Evolutionary conservation across 2,113 vertebrate species (phyloP).

Genomic region (Neotoma lepida): DNA sequence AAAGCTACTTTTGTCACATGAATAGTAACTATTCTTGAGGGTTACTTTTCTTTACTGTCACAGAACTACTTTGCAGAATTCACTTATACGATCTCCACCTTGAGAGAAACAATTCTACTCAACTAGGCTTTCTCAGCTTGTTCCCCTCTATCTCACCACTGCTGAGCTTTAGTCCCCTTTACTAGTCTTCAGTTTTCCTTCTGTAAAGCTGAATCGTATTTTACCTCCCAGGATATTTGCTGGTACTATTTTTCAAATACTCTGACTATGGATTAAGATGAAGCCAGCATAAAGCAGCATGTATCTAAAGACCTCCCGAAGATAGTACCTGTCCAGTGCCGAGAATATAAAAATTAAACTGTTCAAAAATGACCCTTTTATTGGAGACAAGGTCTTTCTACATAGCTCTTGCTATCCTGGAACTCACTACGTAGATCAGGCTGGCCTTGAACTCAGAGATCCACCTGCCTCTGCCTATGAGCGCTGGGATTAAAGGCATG

Average conservation of each 20-base stretch:
- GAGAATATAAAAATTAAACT: slow-evolving; percentile 49
- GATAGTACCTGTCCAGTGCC: slow-evolving; percentile 30
- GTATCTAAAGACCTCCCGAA: slow-evolving; percentile 47
- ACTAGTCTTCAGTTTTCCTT: slow-evolving; percentile 37
- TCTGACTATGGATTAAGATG: neutral
- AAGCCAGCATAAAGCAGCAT: slow-evolving; percentile 41
- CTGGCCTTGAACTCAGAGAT: neutral
- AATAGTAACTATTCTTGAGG: slow-evolving; percentile 39
- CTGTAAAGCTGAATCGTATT: slow-evolving; percentile 30
- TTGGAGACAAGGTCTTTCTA: neutral
- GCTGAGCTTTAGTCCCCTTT: slow-evolving; percentile 44
- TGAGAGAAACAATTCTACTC: neutral
- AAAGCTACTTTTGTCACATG: slow-evolving; percentile 38
- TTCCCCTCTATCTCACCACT: neutral
- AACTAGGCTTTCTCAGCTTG: neutral
- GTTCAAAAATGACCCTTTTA: slow-evolving; percentile 18
- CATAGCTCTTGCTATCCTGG: neutral
- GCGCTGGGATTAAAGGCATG: neutral
- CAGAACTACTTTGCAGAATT: slow-evolving; percentile 41
- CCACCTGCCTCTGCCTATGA: neutral
- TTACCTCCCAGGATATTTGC: slow-evolving; percentile 8
- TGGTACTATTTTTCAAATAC: slow-evolving; percentile 37
- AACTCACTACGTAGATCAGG: neutral
- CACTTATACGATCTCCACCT: slow-evolving; percentile 37
- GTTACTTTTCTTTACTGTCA: neutral